Evolutionary conservation across 2,113 vertebrate genomes (phyloP), one percentile per base, ranked within the genome.

Genomic region (Hippocampus barbouri): DNA sequence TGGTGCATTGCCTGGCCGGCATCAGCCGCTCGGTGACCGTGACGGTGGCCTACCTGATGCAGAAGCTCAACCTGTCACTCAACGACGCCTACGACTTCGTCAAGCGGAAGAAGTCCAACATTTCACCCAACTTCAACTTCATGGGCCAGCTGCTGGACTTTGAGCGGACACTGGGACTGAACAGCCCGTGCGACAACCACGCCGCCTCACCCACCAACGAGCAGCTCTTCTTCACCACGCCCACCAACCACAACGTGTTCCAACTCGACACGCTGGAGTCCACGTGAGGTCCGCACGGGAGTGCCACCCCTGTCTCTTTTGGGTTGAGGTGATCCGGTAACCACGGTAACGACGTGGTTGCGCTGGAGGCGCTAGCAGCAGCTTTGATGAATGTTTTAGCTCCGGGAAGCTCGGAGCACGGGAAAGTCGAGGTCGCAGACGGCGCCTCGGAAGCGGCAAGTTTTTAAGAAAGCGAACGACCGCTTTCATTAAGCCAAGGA

Each of bases 111-210:
- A 99, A 99, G 89, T 98, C 97, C 73, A 99, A 99, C 88, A 99
- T 99, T 90, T 99, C 97, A 0, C 97, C 97, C 15, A 99, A 99
- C 86, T 99, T 99, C 90, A 99, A 99, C 91, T 99, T 99, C 89
- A 98, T 99, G 97, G 97, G 97, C 79, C 97, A 99, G 70, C 95
- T 99, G 38, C 92, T 99, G 91, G 97, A 99, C 93, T 99, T 99
- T 73, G 97, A 99, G 91, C 93, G 96, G 89, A 98, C 97, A 79
- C 95, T 99, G 90, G 97, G 96, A 77, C 93, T 98, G 53, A 97
- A 94, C 90, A 98, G 96, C 87, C 97, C 96, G 0, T 98, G 97
- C 0, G 97, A 98, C 87, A 97, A 96, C 95, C 95, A 88, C 47
- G 87, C 95, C 0, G 92, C 86, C 38, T 87, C 88, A 6, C 88